Percentiles rank a stretch among this genome's conserved stretches.
Conservation (phyloP, 2,113 vertebrate genomes). For the Eptesicus fuscus region DNA sequence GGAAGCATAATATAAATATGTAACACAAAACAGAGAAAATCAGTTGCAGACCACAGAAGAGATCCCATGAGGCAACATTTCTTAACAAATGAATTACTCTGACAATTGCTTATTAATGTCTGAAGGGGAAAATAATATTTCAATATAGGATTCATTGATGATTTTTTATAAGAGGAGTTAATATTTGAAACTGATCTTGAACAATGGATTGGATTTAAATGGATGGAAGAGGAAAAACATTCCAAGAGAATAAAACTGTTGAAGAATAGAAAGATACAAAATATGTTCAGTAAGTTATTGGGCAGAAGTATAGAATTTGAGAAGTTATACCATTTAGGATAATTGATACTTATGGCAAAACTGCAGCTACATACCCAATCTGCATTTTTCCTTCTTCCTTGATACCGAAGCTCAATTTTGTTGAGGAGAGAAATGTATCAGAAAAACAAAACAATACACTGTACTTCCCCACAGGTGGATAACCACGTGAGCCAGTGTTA, state of each 20-base stretch:
- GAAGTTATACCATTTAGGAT: neutral
- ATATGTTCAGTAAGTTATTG: neutral
- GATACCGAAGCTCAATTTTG: neutral
- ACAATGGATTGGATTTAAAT: neutral
- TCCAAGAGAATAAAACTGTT: neutral
- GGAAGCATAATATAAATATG: neutral
- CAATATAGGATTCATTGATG: neutral
- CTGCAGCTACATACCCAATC: neutral
- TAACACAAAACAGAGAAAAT: conserved; percentile 1
- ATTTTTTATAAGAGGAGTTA: neutral
- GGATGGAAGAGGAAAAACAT: neutral
- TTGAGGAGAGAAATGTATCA: neutral
- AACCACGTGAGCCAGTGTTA: neutral
- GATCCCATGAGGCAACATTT: neutral
- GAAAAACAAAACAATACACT: neutral
- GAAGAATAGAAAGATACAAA: neutral
- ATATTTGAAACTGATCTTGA: conserved; percentile 26
- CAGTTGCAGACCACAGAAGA: neutral
- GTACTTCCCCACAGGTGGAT: neutral
- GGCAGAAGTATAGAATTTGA: neutral
- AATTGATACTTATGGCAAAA: neutral
- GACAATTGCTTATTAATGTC: neutral
- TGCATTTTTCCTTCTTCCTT: neutral
- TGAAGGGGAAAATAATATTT: neutral
- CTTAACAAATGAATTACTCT: conserved; percentile 4